Evolutionary conservation across 1,140 invertebrate species (phyloP).

Genomic region (Nephila pilipes): DNA sequence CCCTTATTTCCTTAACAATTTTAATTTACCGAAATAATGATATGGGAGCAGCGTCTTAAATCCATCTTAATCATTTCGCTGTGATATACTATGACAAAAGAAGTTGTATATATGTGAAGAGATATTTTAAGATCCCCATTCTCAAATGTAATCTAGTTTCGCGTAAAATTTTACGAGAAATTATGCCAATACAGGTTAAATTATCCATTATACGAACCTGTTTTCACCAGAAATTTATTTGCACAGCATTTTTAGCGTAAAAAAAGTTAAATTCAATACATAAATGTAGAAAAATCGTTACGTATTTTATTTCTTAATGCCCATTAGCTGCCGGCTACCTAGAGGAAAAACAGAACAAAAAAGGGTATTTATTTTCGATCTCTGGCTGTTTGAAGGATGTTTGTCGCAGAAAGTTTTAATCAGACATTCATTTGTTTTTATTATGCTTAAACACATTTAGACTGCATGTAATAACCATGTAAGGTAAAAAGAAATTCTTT

Average conservation of each 20-base stretch:
- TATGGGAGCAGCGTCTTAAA: too few relatives aligned
- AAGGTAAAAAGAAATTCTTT: neutral
- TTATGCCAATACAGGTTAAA: neutral
- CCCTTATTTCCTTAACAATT: too few relatives aligned
- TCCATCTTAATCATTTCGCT: too few relatives aligned
- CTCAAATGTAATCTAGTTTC: too few relatives aligned
- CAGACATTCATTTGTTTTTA: slow-evolving; percentile 11
- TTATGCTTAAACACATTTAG: neutral
- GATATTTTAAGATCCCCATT: too few relatives aligned
- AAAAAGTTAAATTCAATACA: neutral
- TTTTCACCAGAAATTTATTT: neutral
- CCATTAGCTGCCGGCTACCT: neutral
- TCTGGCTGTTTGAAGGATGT: neutral
- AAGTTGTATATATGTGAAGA: too few relatives aligned
- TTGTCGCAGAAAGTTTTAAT: neutral
- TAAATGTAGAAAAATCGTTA: neutral
- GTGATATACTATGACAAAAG: too few relatives aligned
- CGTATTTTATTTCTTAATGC: neutral
- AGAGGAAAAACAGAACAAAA: neutral
- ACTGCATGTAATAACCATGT: neutral
- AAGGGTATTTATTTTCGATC: neutral
- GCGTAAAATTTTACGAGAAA: neutral
- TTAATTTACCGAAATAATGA: too few relatives aligned
- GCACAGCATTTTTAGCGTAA: neutral
- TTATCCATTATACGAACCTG: neutral